Evolutionary conservation across 1,140 invertebrate species (phyloP).

Genomic region (Papilio polytes): DNA sequence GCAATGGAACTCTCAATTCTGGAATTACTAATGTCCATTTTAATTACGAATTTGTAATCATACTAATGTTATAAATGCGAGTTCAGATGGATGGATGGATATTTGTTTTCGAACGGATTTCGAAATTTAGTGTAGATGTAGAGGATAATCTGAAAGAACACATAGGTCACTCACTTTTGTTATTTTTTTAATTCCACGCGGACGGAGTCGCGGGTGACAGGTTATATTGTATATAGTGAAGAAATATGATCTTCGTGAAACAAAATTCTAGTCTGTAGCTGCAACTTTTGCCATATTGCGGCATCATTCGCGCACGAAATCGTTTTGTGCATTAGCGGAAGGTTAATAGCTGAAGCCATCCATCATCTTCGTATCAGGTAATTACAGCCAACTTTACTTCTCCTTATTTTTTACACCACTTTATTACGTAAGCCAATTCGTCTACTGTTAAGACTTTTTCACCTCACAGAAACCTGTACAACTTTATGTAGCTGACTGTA

Average conservation of each 20-base stretch:
- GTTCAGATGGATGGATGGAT: no score
- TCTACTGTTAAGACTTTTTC: neutral
- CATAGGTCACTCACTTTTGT: no score
- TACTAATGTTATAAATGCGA: no score
- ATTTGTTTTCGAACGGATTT: no score
- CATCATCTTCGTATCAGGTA: conserved; percentile 31
- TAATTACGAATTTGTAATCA: neutral
- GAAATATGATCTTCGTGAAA: neutral
- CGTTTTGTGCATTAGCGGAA: conserved; percentile 23
- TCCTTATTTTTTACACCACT: neutral
- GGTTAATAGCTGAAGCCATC: conserved; percentile 19
- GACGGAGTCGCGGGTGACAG: no score
- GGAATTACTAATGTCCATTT: neutral
- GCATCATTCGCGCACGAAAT: conserved; percentile 12
- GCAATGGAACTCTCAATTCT: no score
- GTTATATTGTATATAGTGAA: neutral
- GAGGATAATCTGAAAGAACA: no score
- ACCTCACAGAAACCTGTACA: no score
- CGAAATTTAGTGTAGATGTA: no score
- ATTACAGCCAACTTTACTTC: conserved; percentile 3
- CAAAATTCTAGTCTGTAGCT: neutral
- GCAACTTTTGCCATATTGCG: conserved; percentile 5
- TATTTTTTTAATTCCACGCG: no score
- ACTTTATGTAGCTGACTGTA: no score
- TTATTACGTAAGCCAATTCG: neutral